A percentile compares a stretch with the other conserved stretches of the same genome.
phyloP scores from a whole-genome alignment of 2,113 vertebrate genomes.

The Phrynocephalus versicolor region DNA sequence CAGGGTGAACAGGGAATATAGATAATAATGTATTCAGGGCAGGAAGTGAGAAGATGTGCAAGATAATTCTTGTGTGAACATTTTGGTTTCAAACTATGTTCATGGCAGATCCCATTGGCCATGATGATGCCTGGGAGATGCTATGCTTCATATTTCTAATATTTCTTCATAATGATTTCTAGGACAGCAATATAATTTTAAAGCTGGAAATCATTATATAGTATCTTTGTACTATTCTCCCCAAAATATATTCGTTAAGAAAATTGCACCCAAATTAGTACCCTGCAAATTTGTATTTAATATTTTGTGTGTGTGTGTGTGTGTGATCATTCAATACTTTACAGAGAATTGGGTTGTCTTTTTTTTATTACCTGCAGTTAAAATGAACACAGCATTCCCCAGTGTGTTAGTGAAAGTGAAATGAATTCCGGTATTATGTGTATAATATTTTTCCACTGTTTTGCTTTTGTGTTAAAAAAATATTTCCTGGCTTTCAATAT shows the following conservation, averaged over 20 bases:
- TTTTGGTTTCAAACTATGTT: not conserved
- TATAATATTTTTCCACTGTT: slow-evolving; percentile 70
- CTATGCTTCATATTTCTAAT: not conserved
- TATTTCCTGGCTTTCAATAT: slow-evolving; percentile 74
- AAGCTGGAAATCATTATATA: not conserved
- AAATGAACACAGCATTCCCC: slow-evolving; percentile 31
- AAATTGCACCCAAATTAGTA: not conserved
- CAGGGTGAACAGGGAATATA: not conserved
- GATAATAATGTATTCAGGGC: not conserved
- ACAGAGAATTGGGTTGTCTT: not conserved
- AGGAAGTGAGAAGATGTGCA: not conserved
- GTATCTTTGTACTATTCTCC: not conserved
- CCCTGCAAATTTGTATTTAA: fast-evolving
- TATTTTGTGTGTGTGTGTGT: slow-evolving; percentile 19
- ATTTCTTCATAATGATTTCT: fast-evolving
- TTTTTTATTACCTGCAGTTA: not conserved
- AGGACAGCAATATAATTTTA: not conserved
- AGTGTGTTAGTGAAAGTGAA: slow-evolving; percentile 27
- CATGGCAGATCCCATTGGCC: not conserved
- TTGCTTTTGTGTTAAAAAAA: slow-evolving; percentile 57
- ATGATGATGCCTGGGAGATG: not conserved
- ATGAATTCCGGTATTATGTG: not conserved
- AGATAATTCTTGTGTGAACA: not conserved
- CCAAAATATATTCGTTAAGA: not conserved
- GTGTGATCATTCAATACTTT: slow-evolving; percentile 20